Base-by-base conservation (phyloP, 2,113 vertebrate species). In the Phocoena sinus region DNA sequence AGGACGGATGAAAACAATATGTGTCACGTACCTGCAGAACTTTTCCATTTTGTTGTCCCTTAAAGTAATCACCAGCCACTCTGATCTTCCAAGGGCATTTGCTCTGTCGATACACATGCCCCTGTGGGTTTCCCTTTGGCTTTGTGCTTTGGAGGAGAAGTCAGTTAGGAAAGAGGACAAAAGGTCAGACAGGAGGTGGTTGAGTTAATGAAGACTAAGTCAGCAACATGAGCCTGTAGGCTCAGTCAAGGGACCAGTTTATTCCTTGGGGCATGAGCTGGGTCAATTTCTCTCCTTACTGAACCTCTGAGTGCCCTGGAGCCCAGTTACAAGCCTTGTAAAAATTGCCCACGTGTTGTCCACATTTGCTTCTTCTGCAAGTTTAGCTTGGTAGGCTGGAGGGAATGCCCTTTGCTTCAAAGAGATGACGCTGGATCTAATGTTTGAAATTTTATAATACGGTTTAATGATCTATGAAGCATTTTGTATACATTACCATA, bases 111-210 rank as follows among this genome's bases (percentile, higher is more conserved):
- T 56, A 56, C 5, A 4, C 15, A 36, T 28, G 41, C 36, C 62
- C 68, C 83, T 53, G 73, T 44, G 79, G 58, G 8, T 86, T 92
- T 85, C 73, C 63, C 65, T 84, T 84, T 95, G 86, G 68, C 82
- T 83, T 71, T 53, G 89, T 81, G 79, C 62, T 95, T 92, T 97
- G 92, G 77, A 73, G 56, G 28, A 96, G 63, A 94, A 95, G 90
- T 96, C 50, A 70, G 63, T 97, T 88, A 96, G 80, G 93, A 95
- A 95, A 96, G 94, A 71, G 41, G 65, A 73, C 12, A 2, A 68
- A 94, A 92, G 53, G 76, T 62, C 90, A 80, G 53, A 53, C 0
- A 83, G 76, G 89, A 92, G 62, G 20, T 44, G 4, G 36, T 44
- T 87, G 80, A 83, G 38, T 41, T 85, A 62, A n/a, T 9, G 74